Conservation (phyloP, 2,888 invertebrate species). For the Tetheella fluctuosa region DNA sequence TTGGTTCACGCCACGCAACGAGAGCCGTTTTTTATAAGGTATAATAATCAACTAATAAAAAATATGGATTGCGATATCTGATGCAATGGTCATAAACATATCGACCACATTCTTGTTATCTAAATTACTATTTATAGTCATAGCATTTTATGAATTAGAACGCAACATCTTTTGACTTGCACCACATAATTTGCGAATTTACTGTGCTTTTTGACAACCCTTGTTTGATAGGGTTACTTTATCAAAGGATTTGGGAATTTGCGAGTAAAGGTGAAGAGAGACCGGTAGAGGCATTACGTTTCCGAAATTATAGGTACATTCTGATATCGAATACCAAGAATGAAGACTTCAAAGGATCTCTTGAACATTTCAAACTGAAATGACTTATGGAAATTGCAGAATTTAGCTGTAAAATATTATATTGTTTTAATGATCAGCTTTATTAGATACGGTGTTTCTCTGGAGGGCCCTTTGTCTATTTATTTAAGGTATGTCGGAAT, state of each 20-base stretch:
- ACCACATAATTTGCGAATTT: constrained; percentile 37
- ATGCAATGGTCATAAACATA: too few species aligned
- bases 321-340: constrained; percentile 23
- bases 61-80: too few species aligned
- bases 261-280: constrained; percentile 24
- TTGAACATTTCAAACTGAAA: constrained; percentile 4
- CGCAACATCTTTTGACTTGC: constrained; percentile 25
- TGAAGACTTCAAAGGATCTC: constrained; percentile 6
- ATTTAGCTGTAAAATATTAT: not conserved
- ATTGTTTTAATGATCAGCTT: not conserved
- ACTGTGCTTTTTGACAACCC: constrained; percentile 48
- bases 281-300: constrained; percentile 17
- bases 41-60: too few species aligned
- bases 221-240: constrained; percentile 51
- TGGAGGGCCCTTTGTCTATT: not conserved
- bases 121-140: too few species aligned
- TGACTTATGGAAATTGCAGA: not conserved
- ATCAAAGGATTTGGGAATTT: constrained; percentile 53
- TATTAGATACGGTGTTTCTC: not conserved
- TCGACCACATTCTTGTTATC: too few species aligned
- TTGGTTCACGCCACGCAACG: too few species aligned
- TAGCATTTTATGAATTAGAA: too few species aligned
- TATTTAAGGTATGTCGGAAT: not conserved
- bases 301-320: constrained; percentile 29
- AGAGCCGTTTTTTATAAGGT: too few species aligned